Percentiles rank a stretch among this genome's conserved stretches.
phyloP scores from a whole-genome alignment of 2,113 vertebrate species.

The Mormyrus iriodes region DNA sequence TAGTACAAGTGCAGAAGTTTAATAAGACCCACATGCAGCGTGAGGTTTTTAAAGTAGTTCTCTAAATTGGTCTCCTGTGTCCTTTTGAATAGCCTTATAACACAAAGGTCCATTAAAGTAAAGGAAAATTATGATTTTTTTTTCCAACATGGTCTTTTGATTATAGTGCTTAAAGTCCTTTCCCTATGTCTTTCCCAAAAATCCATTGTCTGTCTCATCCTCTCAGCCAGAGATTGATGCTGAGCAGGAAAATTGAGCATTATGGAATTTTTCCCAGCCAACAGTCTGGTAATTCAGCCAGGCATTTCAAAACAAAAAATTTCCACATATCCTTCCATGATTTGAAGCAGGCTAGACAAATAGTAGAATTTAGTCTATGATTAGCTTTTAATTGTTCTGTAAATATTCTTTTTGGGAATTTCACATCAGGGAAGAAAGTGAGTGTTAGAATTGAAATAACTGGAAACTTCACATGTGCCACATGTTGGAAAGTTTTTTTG shows the following conservation, averaged over 20 bases:
- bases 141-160: not conserved
- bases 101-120: not conserved
- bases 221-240: slow-evolving; percentile 38
- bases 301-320: slow-evolving; percentile 48
- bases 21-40: slow-evolving; percentile 6
- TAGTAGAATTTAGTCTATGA: slow-evolving; percentile 46
- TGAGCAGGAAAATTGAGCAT: slow-evolving; percentile 47
- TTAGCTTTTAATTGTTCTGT: slow-evolving; percentile 42
- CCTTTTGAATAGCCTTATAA: not conserved
- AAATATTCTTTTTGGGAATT: slow-evolving; percentile 38
- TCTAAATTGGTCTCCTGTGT: slow-evolving; percentile 22
- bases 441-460: slow-evolving; percentile 3
- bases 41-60: slow-evolving; percentile 18
- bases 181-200: not conserved
- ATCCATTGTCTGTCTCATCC: not conserved
- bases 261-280: slow-evolving; percentile 44
- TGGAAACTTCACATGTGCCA: not conserved
- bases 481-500: not conserved
- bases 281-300: slow-evolving; percentile 32
- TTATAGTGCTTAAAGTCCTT: not conserved
- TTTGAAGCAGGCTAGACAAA: slow-evolving; percentile 49
- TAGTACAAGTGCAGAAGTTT: slow-evolving; percentile 40
- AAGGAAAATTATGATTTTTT: not conserved
- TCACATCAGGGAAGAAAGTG: slow-evolving; percentile 35
- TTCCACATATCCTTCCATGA: slow-evolving; percentile 40